Evolutionary conservation across 2,797 vertebrate species (phyloP).

Genomic region (Gymnoscopelus microlampas): DNA sequence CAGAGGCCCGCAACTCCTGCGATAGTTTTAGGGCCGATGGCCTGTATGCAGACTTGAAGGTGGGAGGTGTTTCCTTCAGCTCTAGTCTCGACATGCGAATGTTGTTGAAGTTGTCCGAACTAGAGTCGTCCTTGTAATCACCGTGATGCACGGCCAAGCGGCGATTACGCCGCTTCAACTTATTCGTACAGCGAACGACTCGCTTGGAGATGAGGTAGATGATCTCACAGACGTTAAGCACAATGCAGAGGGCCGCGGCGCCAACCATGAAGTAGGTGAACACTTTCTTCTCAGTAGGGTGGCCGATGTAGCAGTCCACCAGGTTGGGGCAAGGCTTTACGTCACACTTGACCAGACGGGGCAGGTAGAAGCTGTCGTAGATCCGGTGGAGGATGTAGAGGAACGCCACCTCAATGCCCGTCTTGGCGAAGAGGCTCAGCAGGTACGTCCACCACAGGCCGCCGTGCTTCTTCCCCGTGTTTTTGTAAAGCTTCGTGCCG

Average conservation of each 20-base stretch:
- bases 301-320: constrained; percentile 96
- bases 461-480: constrained; percentile 93
- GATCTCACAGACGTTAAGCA: constrained; percentile 95
- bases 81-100: constrained; percentile 13
- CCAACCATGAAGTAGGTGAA: constrained; percentile 99
- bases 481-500: constrained; percentile 83
- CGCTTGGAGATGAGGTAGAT: constrained; percentile 92
- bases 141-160: fast-evolving
- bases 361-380: constrained; percentile 93
- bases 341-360: constrained; percentile 89
- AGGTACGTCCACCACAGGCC: constrained; percentile 99
- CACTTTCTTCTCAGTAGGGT: constrained; percentile 95
- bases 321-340: constrained; percentile 89
- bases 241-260: constrained; percentile 92
- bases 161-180: constrained; percentile 44
- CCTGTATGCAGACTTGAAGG: constrained; percentile 30
- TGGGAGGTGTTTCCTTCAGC: constrained; percentile 55
- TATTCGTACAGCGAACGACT: constrained; percentile 54
- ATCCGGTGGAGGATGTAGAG: constrained; percentile 93
- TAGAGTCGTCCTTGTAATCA: constrained; percentile 57
- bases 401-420: constrained; percentile 88
- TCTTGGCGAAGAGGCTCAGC: constrained; percentile 92
- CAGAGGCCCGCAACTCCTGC: constrained; percentile 78
- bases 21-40: constrained; percentile 33
- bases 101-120: constrained; percentile 61